These are phyloP conservation scores for Drosophila setosimentum DNA, from an alignment of 2,888 invertebrate species.

Conservation along the genomic window DNA sequence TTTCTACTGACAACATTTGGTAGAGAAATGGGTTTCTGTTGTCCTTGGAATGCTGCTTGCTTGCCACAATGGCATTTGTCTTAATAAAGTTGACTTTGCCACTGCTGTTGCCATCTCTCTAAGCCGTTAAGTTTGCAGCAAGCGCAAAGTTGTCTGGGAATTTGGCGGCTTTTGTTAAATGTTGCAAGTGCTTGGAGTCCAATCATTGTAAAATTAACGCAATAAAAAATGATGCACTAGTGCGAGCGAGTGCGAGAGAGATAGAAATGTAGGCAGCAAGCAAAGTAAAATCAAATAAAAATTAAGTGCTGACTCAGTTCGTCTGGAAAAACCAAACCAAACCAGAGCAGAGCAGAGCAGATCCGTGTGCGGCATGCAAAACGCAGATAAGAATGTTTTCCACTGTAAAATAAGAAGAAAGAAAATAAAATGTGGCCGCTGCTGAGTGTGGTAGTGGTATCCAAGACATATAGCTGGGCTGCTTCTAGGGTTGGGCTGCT, in stretches of 20 bases:
- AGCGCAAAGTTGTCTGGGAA: neutral
- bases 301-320: constrained; percentile 77
- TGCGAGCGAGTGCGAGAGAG: neutral
- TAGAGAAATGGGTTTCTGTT: constrained; percentile 47
- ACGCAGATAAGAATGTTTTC: constrained; percentile 71
- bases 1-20: constrained; percentile 35
- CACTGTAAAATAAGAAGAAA: constrained; percentile 28
- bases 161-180: constrained; percentile 29
- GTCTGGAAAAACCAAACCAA: constrained; percentile 54
- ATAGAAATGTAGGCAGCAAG: constrained; percentile 29
- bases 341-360: constrained; percentile 14
- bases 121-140: constrained; percentile 25
- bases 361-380: constrained; percentile 70
- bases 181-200: constrained; percentile 33
- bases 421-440: neutral
- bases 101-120: constrained; percentile 24
- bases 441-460: neutral
- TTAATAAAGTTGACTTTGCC: constrained; percentile 57
- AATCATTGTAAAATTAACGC: constrained; percentile 75
- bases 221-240: constrained; percentile 65
- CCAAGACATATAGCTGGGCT: constrained; percentile 1
- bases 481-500: constrained; percentile 2
- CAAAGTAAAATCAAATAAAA: constrained; percentile 74
- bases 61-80: constrained; percentile 56
- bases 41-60: constrained; percentile 10